Conservation (phyloP, 2,113 vertebrate species). For the Syrrhaptes paradoxus region DNA sequence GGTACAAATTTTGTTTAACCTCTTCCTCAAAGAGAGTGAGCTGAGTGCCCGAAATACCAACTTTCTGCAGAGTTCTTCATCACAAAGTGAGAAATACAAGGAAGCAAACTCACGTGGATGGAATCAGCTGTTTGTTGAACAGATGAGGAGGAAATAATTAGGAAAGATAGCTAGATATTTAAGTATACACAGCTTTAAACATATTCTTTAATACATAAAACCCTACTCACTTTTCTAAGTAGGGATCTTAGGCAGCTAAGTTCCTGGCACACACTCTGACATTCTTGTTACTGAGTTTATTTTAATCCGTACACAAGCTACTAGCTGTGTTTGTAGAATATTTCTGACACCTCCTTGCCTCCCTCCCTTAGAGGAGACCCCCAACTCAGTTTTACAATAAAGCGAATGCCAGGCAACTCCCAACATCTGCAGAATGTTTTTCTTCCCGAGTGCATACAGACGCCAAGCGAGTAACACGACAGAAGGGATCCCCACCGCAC, state of each 20-base stretch:
- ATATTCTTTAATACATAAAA: not conserved
- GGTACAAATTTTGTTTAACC: not conserved
- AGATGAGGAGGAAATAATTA: not conserved
- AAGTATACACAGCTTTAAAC: not conserved
- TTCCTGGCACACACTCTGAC: not conserved
- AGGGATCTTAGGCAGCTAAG: not conserved
- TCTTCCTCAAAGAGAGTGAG: accelerated
- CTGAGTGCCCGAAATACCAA: accelerated
- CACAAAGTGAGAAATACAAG: not conserved
- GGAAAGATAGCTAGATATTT: not conserved
- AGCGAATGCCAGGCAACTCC: not conserved
- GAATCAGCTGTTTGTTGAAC: not conserved
- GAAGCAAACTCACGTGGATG: not conserved
- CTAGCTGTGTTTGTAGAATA: not conserved
- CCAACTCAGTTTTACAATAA: not conserved
- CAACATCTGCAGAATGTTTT: not conserved
- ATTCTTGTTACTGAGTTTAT: not conserved
- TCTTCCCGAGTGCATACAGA: accelerated
- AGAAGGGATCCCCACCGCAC: not conserved
- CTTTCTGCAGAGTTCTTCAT: not conserved
- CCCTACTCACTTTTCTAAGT: not conserved
- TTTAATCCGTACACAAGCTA: not conserved
- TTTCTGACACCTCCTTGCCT: not conserved
- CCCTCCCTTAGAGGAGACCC: not conserved
- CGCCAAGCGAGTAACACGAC: not conserved